Base-by-base conservation (phyloP, 1,140 invertebrate genomes). In the Pseudomyrmex concolor region DNA sequence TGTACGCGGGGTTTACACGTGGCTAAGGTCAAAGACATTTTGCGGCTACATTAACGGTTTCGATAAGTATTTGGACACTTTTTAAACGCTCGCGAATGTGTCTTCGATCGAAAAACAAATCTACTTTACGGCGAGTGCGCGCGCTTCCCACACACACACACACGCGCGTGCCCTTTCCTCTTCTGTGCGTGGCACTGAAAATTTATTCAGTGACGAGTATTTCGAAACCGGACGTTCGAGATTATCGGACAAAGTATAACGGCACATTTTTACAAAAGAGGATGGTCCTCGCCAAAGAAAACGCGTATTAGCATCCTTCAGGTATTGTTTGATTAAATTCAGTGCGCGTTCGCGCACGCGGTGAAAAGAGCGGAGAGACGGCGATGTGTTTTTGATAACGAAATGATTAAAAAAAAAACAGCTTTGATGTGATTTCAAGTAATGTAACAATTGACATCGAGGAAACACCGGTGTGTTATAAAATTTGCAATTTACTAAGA, bases 221-320 rank as follows among this genome's bases (percentile, higher is more conserved):
- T 34, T 15, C 1, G 15, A 34, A 5, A 10, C 72, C 57, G 48
- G 45, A 13, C n/a, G 19, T 73, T 34, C 66, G 45, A 62, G 22
- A 63, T 51, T 34, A 17, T 76, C 19, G 43, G 25, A 74, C 64
- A 71, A 86, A 70, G 51, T 78, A 12, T 82, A 86, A 86, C 85
- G 84, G 84, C 22, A 82, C 43, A 3, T 25, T 34, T 34, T 55
- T 4, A 45, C 57, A 66, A 77, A 64, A 55, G 34, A 34, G 62
- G 48, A 43, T 25, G 63, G 25, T 9, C 17, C 12, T 55, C 48
- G 12, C 62, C 12, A 57, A 68, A 17, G 43, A 48, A 62, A 50
- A 19, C 5, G 13, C 7, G 64, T 59, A 76, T 84, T 54, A 70
- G 67, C 82, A 84, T 84, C 76, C 34, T 57, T 76, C 55, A 45